Evolutionary conservation across 2,113 vertebrate genomes (phyloP), one percentile per base, ranked within the genome.

Genomic region (Bufo bufo): DNA sequence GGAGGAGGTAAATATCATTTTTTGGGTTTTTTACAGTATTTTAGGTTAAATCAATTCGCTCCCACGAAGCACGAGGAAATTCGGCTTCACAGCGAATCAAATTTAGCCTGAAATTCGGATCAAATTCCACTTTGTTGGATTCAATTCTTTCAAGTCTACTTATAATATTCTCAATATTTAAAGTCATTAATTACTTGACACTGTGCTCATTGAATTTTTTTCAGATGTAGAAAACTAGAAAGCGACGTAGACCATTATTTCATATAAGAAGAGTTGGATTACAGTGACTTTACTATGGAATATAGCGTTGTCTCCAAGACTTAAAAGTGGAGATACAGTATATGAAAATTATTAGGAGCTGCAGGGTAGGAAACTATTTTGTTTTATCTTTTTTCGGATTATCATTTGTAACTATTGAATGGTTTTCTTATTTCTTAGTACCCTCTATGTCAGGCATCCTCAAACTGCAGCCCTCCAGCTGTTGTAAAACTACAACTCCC

Each of bases 341-440:
- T 4, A 50, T 52, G 47, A 52, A n/a, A 77, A 52, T 8, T 77
- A 77, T 77, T 52, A 52, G 49, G 43, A 16, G 3, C 72, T 75
- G 43, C 72, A 75, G 17, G 74, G 74, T 77, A 77, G 49, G 74
- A 52, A 50, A 5, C 8, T 77, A 47, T 74, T 74, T 74, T 74
- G 4, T 74, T 43, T 69, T 23, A 23, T 12, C 4, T 33, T 69
- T 72, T 3, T 7, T 9, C 2, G 2, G 8, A 0, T 66, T 66
- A 19, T 45, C 3, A 45, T 72, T 6, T 72, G 12, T 33, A 69
- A 11, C 23, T 6, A 14, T 45, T 13, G 69, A 12, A 72, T 72
- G 12, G 4, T 3, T 72, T 72, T 72, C 19, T 20, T 4, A 33
- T 72, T 72, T 45, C 45, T 33, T 72, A 16, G 33, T 72, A 0